These are phyloP conservation scores for Datnioides undecimradiatus DNA, from an alignment of 2,113 vertebrate species.

Conservation along the genomic window DNA sequence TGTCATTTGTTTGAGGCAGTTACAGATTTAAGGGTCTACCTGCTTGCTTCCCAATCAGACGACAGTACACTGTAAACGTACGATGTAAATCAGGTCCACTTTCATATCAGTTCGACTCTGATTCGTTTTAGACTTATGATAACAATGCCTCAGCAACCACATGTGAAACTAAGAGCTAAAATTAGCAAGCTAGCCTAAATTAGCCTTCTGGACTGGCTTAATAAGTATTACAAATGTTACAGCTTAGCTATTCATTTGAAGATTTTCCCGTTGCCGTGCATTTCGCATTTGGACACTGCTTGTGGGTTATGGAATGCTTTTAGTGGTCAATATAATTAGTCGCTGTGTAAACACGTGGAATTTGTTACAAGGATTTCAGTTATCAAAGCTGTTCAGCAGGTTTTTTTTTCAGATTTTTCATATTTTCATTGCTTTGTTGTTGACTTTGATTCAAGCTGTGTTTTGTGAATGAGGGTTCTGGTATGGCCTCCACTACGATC, in stretches of 20 bases:
- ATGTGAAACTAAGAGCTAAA: constrained; percentile 1
- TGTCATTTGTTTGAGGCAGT: constrained; percentile 42
- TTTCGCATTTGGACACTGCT: constrained; percentile 36
- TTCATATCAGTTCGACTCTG: not conserved
- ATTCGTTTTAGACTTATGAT: constrained; percentile 2
- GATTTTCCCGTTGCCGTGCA: constrained; percentile 26
- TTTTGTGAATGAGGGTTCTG: constrained; percentile 41
- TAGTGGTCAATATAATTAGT: constrained; percentile 55
- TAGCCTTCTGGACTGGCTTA: constrained; percentile 2
- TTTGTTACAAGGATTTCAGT: constrained; percentile 43
- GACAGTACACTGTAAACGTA: not conserved
- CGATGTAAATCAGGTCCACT: not conserved
- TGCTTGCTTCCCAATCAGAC: constrained; percentile 20
- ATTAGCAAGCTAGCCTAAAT: not conserved
- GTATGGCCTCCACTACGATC: constrained; percentile 20
- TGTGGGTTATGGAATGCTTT: constrained; percentile 48
- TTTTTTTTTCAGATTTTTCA: constrained; percentile 26
- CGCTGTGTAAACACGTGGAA: constrained; percentile 55
- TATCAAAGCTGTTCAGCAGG: constrained; percentile 37
- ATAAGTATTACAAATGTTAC: constrained; percentile 22
- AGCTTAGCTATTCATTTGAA: constrained; percentile 24
- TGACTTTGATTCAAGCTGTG: constrained; percentile 46
- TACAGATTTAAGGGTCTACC: constrained; percentile 49
- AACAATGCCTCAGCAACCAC: not conserved
- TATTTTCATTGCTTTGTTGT: constrained; percentile 51